Percentiles rank a stretch among this genome's conserved stretches.
These are phyloP conservation scores for Pterois miles DNA, from an alignment of 2,797 vertebrate genomes.

Conservation along the genomic window DNA sequence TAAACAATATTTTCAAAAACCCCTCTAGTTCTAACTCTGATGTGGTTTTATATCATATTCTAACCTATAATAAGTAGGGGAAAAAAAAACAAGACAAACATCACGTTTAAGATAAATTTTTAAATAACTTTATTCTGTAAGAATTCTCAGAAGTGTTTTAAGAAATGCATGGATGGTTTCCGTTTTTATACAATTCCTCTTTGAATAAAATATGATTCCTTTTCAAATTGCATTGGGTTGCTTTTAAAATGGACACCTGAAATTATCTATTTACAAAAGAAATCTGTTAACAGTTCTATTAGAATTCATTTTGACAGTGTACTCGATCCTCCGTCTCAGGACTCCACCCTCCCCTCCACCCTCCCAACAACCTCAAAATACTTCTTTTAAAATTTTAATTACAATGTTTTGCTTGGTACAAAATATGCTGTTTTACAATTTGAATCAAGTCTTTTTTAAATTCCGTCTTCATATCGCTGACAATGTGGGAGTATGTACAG, in stretches of 20 bases:
- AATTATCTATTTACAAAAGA: constrained; percentile 84
- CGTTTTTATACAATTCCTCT: constrained; percentile 72
- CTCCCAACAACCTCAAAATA: constrained; percentile 58
- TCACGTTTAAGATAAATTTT: constrained; percentile 64
- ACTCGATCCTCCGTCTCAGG: constrained; percentile 15
- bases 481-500: constrained; percentile 81
- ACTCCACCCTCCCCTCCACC: constrained; percentile 26
- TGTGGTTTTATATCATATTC: neutral
- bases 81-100: constrained; percentile 9
- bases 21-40: neutral
- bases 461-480: constrained; percentile 72
- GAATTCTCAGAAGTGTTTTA: constrained; percentile 79
- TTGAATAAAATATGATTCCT: constrained; percentile 82
- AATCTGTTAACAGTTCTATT: constrained; percentile 76
- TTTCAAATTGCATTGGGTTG: constrained; percentile 78
- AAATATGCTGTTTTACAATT: constrained; percentile 81
- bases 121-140: constrained; percentile 86
- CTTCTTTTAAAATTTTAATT: constrained; percentile 67
- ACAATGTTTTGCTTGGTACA: constrained; percentile 77
- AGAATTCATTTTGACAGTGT: constrained; percentile 69
- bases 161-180: constrained; percentile 76
- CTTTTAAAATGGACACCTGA: constrained; percentile 76
- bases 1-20: neutral
- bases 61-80: no score
- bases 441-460: constrained; percentile 67